These are phyloP conservation scores for Celastrina argiolus DNA, from an alignment of 2,888 invertebrate species.

Conservation along the genomic window DNA sequence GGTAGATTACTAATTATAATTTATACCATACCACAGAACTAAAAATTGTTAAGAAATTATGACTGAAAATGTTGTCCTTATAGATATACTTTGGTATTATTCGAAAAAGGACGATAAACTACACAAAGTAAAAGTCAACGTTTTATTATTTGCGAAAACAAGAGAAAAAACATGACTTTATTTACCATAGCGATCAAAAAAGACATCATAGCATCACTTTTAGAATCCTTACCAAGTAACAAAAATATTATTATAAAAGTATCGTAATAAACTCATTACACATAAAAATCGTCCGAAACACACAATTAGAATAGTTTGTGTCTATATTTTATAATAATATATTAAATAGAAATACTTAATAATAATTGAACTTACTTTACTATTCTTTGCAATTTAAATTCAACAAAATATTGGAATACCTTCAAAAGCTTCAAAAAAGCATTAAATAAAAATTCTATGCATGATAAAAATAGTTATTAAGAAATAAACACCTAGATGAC, in stretches of 20 bases:
- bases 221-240: slow-evolving; percentile 1
- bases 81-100: not conserved
- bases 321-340: not conserved
- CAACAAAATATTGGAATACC: not conserved
- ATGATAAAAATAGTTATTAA: not conserved
- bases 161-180: not conserved
- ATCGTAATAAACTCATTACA: slow-evolving; percentile 7
- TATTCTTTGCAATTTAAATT: not conserved
- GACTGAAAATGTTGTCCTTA: too few species aligned
- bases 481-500: slow-evolving; percentile 4
- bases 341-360: slow-evolving; percentile 3
- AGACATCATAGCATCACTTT: slow-evolving; percentile 20
- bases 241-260: slow-evolving; percentile 8
- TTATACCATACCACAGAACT: too few species aligned
- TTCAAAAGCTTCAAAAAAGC: slow-evolving; percentile 2
- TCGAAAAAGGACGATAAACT: not conserved
- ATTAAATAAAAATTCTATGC: not conserved
- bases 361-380: not conserved
- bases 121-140: not conserved
- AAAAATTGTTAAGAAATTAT: too few species aligned
- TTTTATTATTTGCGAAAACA: not conserved
- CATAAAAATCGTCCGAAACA: not conserved
- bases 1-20: too few species aligned
- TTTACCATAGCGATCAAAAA: not conserved
- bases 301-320: not conserved